Percentiles rank a stretch among this genome's conserved stretches.
phyloP scores from a whole-genome alignment of 2,113 vertebrate genomes.

The Sceloporus tristichus region DNA sequence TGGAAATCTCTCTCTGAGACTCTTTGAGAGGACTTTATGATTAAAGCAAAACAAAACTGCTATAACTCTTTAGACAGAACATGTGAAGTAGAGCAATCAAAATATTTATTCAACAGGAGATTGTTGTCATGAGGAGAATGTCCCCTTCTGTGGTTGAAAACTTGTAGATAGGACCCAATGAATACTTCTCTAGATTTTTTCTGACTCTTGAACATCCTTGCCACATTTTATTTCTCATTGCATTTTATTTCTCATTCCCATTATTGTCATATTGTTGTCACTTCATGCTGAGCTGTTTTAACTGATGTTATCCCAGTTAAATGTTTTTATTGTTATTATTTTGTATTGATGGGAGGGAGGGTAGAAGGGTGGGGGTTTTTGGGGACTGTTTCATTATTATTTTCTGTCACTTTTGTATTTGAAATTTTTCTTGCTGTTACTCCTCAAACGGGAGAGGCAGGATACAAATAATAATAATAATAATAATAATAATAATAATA shows the following conservation, averaged over 20 bases:
- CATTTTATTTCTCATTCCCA: neutral
- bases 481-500: no score
- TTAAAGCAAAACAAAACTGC: neutral
- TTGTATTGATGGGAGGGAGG: no score
- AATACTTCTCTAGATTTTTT: neutral
- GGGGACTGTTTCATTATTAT: no score
- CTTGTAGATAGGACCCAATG: neutral
- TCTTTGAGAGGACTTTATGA: neutral
- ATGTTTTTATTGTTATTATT: no score
- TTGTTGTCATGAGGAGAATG: neutral
- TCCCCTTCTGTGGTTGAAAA: neutral
- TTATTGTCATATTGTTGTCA: no score
- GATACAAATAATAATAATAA: no score
- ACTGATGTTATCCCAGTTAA: no score
- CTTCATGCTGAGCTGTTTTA: no score
- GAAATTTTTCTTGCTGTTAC: no score
- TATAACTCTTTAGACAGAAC: neutral
- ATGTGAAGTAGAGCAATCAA: neutral
- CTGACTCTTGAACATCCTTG: neutral
- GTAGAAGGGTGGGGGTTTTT: no score
- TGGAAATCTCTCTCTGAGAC: neutral
- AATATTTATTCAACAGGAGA: neutral
- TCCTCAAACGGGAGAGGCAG: no score
- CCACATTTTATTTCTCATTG: neutral
- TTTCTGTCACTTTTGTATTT: no score